phyloP scores from a whole-genome alignment of 2,888 invertebrate species.

The Cataglyphis altisquamis region DNA sequence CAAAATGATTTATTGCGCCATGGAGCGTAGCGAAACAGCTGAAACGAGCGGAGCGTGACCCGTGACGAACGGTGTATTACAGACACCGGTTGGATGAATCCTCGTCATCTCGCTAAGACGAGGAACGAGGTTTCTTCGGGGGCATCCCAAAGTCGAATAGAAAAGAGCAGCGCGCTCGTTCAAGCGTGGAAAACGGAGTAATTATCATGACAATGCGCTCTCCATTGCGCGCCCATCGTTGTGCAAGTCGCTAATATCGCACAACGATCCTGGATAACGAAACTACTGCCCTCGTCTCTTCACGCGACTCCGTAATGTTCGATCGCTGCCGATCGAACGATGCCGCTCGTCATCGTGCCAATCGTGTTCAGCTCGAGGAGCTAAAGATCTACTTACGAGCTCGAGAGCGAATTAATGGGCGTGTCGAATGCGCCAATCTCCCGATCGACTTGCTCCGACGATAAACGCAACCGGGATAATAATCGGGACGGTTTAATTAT shows the following conservation, averaged over 20 bases:
- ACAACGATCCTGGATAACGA: constrained; percentile 38
- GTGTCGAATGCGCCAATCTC: constrained; percentile 49
- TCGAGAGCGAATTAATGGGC: constrained; percentile 54
- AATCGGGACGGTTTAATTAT: constrained; percentile 58
- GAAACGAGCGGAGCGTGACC: constrained; percentile 80
- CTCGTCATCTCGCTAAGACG: constrained; percentile 70
- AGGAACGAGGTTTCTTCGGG: constrained; percentile 77
- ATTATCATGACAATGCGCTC: constrained; percentile 78
- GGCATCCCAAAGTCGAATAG: constrained; percentile 58
- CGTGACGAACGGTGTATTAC: constrained; percentile 71
- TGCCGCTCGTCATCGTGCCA: constrained; percentile 61
- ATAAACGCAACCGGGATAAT: constrained; percentile 48
- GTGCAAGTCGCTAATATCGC: constrained; percentile 49
- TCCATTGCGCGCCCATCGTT: constrained; percentile 63
- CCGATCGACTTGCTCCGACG: constrained; percentile 41
- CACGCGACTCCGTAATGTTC: constrained; percentile 40
- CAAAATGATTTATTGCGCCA: constrained; percentile 85
- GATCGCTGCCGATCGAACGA: constrained; percentile 74
- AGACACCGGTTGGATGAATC: constrained; percentile 79
- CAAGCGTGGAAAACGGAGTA: constrained; percentile 82
- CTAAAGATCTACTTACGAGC: constrained; percentile 53
- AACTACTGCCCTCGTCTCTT: not conserved
- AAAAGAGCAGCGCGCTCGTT: constrained; percentile 72
- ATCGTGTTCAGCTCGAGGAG: constrained; percentile 39
- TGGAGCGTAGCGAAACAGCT: constrained; percentile 71